A percentile compares a stretch with the other conserved stretches of the same genome.
Conservation (phyloP, 2,797 vertebrate genomes). For the Coccyzus lansbergi region DNA sequence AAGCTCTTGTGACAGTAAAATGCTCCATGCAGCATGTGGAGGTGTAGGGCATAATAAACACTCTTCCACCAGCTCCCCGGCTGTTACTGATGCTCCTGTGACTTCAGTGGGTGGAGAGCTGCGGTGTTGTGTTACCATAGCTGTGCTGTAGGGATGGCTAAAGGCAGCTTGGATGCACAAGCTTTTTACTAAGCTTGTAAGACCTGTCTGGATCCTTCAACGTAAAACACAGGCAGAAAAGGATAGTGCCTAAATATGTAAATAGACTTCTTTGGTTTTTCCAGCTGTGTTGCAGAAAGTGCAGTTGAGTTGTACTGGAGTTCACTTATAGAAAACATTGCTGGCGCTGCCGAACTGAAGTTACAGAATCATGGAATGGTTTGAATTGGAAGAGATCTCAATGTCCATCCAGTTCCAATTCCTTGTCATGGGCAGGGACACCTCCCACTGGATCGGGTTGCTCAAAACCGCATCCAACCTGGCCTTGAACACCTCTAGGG, state of each 20-base stretch:
- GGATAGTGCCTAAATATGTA: background rate
- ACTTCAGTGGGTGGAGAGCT: background rate
- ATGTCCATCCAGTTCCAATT: no score
- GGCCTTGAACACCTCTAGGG: no score
- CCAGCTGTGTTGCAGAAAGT: background rate
- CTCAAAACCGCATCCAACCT: no score
- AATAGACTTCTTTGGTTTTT: background rate
- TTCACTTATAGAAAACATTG: rapidly evolving
- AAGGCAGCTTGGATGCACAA: background rate
- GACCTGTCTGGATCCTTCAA: background rate
- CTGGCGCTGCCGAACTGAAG: background rate
- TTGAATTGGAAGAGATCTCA: no score
- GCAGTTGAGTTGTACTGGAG: background rate
- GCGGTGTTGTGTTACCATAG: rapidly evolving
- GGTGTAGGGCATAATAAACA: background rate
- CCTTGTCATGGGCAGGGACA: no score
- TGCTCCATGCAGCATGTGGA: background rate
- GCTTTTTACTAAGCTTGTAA: background rate
- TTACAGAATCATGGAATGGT: no score
- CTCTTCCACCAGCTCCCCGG: background rate
- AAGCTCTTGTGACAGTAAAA: rapidly evolving
- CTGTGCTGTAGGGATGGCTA: background rate
- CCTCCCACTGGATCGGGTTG: no score
- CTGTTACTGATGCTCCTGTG: rapidly evolving
- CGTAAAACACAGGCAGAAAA: background rate